Base-by-base conservation (phyloP, 2,797 vertebrate genomes). In the Pseudotriccus pelzelni region DNA sequence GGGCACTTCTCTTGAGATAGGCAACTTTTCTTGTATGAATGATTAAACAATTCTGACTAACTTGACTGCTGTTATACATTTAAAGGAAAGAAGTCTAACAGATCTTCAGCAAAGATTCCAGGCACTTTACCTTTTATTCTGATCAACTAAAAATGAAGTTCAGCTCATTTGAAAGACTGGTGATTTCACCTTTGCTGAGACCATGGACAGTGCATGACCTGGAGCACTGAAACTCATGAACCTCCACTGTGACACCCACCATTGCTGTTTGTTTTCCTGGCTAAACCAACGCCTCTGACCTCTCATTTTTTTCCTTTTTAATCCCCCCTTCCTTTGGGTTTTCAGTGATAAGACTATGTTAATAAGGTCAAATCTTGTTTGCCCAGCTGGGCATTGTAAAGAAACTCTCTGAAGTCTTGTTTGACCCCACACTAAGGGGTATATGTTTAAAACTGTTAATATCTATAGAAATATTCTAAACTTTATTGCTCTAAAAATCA, bases 31-130 rank as follows among this genome's bases (percentile, higher is more conserved):
- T 93, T 93, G 73, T 87, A 95, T 88, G 52, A 97, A 97, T 96
- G 93, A 97, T 97, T 97, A 97, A 97, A 94, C 84, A 2, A 64
- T 73, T 56, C 36, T 90, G 89, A 87, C 49, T 93, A 69, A 94
- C 56, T 52, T 62, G 84, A 67, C 52, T 78, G 28, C 47, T 1
- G 5, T 81, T 84, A 62, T 5, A 58, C 56, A 81, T 83, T 85
- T 91, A 81, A 90, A 68, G 55, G 49, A 85, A 94, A 96, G 49
- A 53, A 78, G 67, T 80, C 47, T 67, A 73, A 69, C 13, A 93
- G 16, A 70, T 70, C 60, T 49, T 70, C 16, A 44, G 14, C 59
- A 76, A 84, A 82, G 80, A 93, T 82, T 87, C 32, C 17, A 44
- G 80, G 24, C 13, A 43, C 14, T 91, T 82, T 67, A 76, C 36